These are phyloP conservation scores for Teinopalpus imperialis DNA, from an alignment of 2,888 invertebrate species.

Conservation along the genomic window DNA sequence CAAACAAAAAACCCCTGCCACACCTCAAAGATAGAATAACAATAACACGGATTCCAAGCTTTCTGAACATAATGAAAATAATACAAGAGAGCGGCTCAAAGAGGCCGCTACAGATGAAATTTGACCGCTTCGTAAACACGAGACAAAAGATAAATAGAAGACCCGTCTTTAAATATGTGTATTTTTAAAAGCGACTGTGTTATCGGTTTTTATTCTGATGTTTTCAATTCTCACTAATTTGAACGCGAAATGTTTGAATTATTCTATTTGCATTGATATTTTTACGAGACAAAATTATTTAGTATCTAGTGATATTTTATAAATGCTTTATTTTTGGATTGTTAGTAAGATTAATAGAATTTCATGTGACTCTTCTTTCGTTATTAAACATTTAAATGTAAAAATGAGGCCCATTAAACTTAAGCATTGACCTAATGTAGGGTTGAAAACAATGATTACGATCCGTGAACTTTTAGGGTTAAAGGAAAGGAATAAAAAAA, in stretches of 20 bases:
- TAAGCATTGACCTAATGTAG: too few species aligned
- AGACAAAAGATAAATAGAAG: conserved; percentile 41
- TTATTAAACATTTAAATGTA: too few species aligned
- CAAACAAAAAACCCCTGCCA: conserved; percentile 58
- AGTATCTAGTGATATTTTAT: too few species aligned
- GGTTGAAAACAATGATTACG: too few species aligned
- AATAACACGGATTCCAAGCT: conserved; percentile 58
- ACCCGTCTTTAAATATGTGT: conserved; percentile 35
- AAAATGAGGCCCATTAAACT: too few species aligned
- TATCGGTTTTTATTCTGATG: neutral
- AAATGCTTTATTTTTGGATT: too few species aligned
- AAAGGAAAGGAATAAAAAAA: too few species aligned
- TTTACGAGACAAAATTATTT: too few species aligned
- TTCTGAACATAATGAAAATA: conserved; percentile 53
- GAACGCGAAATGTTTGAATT: neutral
- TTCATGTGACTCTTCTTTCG: too few species aligned
- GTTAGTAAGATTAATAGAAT: too few species aligned
- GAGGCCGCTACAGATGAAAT: conserved; percentile 47
- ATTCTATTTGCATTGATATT: too few species aligned
- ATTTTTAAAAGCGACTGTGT: conserved; percentile 18
- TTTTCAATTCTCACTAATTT: conserved; percentile 7
- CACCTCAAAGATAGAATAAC: conserved; percentile 69
- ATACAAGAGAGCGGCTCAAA: conserved; percentile 44
- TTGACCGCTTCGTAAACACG: conserved; percentile 52
- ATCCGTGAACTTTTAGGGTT: too few species aligned